A percentile compares a stretch with the other conserved stretches of the same genome.
Evolutionary conservation across 2,113 vertebrate genomes (phyloP).

Genomic region (Phocoena phocoena): DNA sequence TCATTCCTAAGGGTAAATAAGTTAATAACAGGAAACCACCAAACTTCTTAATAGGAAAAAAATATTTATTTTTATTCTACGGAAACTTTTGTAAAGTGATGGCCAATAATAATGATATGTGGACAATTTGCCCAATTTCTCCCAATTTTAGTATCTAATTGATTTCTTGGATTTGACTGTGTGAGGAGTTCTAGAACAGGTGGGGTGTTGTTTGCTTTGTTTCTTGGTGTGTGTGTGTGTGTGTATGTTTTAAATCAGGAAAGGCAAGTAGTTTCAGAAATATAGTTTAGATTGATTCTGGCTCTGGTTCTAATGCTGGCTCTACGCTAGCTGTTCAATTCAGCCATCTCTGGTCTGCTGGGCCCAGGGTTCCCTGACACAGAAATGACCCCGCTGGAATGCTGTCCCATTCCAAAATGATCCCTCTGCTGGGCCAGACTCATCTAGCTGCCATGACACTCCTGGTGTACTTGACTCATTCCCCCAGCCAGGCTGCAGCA

Average conservation of each 20-base stretch:
- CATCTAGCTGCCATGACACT: not conserved
- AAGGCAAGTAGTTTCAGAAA: not conserved
- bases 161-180: not conserved
- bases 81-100: not conserved
- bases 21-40: constrained; percentile 44
- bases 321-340: not conserved
- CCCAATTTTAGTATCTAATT: constrained; percentile 14
- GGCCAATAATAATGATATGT: not conserved
- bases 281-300: not conserved
- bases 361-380: not conserved
- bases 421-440: not conserved
- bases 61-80: not conserved
- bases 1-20: constrained; percentile 39
- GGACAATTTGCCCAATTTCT: not conserved
- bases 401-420: not conserved
- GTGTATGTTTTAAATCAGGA: not conserved
- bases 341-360: not conserved
- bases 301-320: not conserved
- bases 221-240: not conserved
- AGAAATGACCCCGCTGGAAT: not conserved
- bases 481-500: not conserved
- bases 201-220: not conserved
- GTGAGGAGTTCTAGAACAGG: not conserved
- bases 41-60: constrained; percentile 22
- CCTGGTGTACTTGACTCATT: not conserved